Evolutionary conservation across 2,888 invertebrate species (phyloP).

Genomic region (Phrixothrix hirtus): DNA sequence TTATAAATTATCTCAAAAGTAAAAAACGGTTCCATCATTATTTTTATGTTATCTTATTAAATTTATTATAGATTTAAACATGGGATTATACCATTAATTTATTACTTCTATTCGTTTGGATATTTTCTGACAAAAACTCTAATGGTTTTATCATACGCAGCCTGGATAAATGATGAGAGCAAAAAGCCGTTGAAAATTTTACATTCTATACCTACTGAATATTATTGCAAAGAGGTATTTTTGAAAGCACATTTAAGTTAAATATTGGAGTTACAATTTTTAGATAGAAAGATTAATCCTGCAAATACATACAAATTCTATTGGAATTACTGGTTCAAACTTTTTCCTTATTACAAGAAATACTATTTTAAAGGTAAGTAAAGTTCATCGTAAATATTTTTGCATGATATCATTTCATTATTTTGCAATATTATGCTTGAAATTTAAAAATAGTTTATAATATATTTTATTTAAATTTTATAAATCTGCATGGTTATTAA

Average conservation of each 20-base stretch:
- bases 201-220: slow-evolving; percentile 52
- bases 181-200: slow-evolving; percentile 50
- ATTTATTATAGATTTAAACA: slow-evolving; percentile 59
- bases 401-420: too few relatives aligned
- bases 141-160: slow-evolving; percentile 52
- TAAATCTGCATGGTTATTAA: too few relatives aligned
- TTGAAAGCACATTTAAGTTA: not conserved
- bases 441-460: too few relatives aligned
- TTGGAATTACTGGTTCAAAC: slow-evolving; percentile 62
- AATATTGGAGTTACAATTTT: slow-evolving; percentile 25
- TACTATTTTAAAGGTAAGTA: slow-evolving; percentile 63
- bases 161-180: slow-evolving; percentile 52
- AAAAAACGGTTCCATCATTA: too few relatives aligned
- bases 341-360: slow-evolving; percentile 62
- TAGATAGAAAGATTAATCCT: slow-evolving; percentile 64
- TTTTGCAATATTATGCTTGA: too few relatives aligned
- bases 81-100: slow-evolving; percentile 62
- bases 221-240: slow-evolving; percentile 54
- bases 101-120: slow-evolving; percentile 69
- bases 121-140: slow-evolving; percentile 65
- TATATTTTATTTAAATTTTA: too few relatives aligned
- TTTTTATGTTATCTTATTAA: too few relatives aligned
- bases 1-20: too few relatives aligned
- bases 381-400: too few relatives aligned
- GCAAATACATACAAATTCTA: slow-evolving; percentile 61